These are phyloP conservation scores for Parasteatoda tepidariorum DNA, from an alignment of 1,140 invertebrate genomes.

Conservation along the genomic window DNA sequence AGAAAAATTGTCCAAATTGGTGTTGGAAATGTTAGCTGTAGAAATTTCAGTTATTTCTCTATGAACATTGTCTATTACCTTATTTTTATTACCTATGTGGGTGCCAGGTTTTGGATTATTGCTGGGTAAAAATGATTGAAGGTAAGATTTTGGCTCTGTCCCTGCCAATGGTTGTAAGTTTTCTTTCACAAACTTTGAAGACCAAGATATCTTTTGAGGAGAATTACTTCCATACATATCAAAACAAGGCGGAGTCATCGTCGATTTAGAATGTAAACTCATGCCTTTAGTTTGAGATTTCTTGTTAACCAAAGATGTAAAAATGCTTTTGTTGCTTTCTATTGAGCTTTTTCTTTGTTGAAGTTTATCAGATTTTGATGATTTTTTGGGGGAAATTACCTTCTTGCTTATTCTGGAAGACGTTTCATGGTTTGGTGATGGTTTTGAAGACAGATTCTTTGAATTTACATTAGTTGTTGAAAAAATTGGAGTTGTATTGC, in stretches of 20 bases:
- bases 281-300: conserved; percentile 18
- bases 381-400: neutral
- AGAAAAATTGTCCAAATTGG: neutral
- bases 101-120: neutral
- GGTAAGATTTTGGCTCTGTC: neutral
- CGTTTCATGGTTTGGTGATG: conserved; percentile 74
- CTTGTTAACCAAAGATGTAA: conserved; percentile 25
- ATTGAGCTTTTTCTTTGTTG: neutral
- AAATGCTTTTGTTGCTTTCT: conserved; percentile 33
- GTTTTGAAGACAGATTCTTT: conserved; percentile 84
- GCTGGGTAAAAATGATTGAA: conserved; percentile 20
- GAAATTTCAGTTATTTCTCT: neutral
- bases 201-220: conserved; percentile 1
- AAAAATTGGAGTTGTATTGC: neutral
- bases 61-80: neutral
- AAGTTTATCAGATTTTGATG: conserved; percentile 28
- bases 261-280: neutral
- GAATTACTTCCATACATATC: conserved; percentile 53
- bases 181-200: conserved; percentile 30
- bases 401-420: conserved; percentile 1
- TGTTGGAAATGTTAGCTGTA: neutral
- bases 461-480: neutral
- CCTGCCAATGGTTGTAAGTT: neutral
- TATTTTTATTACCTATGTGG: neutral
- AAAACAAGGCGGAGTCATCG: conserved; percentile 19